Base-by-base conservation (phyloP, 2,888 invertebrate species). In the Folsomia manolachei region DNA sequence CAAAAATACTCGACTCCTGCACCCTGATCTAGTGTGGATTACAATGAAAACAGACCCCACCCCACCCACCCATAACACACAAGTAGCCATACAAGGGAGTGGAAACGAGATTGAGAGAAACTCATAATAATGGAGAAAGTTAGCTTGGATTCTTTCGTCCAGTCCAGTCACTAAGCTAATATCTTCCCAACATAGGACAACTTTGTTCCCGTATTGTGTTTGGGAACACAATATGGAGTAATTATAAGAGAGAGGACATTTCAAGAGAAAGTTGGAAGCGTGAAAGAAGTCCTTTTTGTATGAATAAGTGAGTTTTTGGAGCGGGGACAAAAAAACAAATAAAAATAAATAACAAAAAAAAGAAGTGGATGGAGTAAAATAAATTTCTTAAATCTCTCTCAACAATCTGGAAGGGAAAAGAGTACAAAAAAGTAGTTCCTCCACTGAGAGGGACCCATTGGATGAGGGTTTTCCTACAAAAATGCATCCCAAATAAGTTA, bases 381-480 rank as follows among this genome's bases (percentile, higher is more conserved):
- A 76, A 75, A 77, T 75, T 77, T 77, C 73, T 77, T 77, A 77
- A 77, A 77, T 77, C 77, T 77, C 77, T 75, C 69, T n/a, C 73
- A 75, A 75, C 72, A 75, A 75, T 75, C 76, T 77, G 63, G 64
- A 64, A 64, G 56, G 69, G 39, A 73, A 60, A 61, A 65, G 25
- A 21, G 18, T 4, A 27, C 25, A 24, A 69, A 53, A 23, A 56
- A 27, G 62, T 26, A 14, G 61, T 61, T 62, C 51, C 66, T 68
- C 67, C 27, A 21, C 52, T 27, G 25, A 27, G 69, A 21, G 69
- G 19, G 27, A 60, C 21, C 24, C 27, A 24, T 26, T 61, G 26
- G 60, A 61, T n/a, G 27, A 52, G 61, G 69, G 27, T n/a, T n/a
- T n/a, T n/a, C n/a, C n/a, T n/a, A n/a, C 4, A 39, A 14, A 39